These are phyloP conservation scores for Delia radicum DNA, from an alignment of 1,140 invertebrate genomes.

Conservation along the genomic window DNA sequence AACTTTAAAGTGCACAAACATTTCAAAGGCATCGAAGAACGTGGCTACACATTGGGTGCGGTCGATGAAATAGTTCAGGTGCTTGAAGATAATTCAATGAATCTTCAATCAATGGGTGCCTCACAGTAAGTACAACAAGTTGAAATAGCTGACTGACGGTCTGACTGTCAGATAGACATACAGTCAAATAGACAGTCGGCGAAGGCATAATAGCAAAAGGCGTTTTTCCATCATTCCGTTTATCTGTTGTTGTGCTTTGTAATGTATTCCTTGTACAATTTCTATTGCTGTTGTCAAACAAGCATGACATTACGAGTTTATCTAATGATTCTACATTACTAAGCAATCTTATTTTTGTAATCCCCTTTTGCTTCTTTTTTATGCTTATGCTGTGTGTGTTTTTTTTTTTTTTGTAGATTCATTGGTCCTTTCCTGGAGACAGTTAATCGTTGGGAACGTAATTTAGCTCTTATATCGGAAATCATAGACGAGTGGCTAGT, in stretches of 20 bases:
- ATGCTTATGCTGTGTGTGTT: not conserved
- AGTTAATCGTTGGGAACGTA: slow-evolving; percentile 83
- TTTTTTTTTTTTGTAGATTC: slow-evolving; percentile 67
- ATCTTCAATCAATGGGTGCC: slow-evolving; percentile 85
- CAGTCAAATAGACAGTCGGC: not conserved
- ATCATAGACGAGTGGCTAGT: slow-evolving; percentile 83
- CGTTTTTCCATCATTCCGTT: not conserved
- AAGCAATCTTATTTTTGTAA: not conserved
- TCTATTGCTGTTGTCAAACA: not conserved
- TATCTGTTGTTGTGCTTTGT: not conserved
- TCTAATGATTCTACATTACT: not conserved
- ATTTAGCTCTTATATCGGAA: slow-evolving; percentile 76
- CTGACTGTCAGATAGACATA: not conserved
- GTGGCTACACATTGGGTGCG: slow-evolving; percentile 71
- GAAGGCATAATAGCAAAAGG: not conserved
- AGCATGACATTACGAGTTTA: not conserved
- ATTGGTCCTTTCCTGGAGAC: slow-evolving; percentile 79
- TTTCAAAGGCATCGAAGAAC: slow-evolving; percentile 62
- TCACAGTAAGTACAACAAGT: slow-evolving; percentile 67
- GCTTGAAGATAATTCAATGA: slow-evolving; percentile 86
- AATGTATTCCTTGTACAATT: too few species aligned
- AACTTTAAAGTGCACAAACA: slow-evolving; percentile 71
- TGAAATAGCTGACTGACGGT: too few species aligned
- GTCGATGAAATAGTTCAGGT: slow-evolving; percentile 79
- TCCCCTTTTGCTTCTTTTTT: slow-evolving; percentile 1